A percentile compares a stretch with the other conserved stretches of the same genome.
Conservation (phyloP, 2,113 vertebrate genomes). For the Nothocercus nigrocapillus region DNA sequence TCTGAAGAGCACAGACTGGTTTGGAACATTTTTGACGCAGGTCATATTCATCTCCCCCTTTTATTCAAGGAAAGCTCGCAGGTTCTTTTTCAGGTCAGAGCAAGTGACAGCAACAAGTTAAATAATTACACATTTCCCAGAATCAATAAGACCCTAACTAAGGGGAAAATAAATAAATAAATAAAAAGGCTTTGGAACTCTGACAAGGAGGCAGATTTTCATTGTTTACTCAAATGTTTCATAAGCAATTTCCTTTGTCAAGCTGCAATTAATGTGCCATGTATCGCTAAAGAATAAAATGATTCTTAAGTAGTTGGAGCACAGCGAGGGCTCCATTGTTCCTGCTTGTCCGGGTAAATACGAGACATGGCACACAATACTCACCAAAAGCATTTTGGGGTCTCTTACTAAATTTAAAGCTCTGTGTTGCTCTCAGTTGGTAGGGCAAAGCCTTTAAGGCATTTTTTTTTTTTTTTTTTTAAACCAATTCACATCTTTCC, state of each 20-base stretch:
- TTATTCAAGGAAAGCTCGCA: background rate
- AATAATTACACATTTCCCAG: background rate
- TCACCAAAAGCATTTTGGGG: background rate
- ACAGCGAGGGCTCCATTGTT: conserved; percentile 57
- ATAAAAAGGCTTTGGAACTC: background rate
- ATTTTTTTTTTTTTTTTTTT: no score
- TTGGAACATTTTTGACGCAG: background rate
- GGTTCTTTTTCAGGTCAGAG: background rate
- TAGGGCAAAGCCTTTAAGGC: no score
- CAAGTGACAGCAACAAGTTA: background rate
- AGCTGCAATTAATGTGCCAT: conserved; percentile 17
- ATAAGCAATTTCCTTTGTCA: conserved; percentile 43
- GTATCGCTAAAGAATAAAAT: conserved; percentile 15
- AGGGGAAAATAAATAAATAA: background rate
- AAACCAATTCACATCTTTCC: background rate
- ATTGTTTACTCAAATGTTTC: conserved; percentile 50
- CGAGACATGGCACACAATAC: background rate
- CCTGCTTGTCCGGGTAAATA: background rate
- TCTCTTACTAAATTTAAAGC: background rate
- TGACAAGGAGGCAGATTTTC: conserved; percentile 30
- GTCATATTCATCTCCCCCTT: background rate
- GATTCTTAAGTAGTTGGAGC: conserved; percentile 49
- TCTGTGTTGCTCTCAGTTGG: background rate
- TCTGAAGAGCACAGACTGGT: background rate
- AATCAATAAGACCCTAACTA: background rate